phyloP scores from a whole-genome alignment of 2,888 invertebrate species.

The Dolichopus griseipennis region DNA sequence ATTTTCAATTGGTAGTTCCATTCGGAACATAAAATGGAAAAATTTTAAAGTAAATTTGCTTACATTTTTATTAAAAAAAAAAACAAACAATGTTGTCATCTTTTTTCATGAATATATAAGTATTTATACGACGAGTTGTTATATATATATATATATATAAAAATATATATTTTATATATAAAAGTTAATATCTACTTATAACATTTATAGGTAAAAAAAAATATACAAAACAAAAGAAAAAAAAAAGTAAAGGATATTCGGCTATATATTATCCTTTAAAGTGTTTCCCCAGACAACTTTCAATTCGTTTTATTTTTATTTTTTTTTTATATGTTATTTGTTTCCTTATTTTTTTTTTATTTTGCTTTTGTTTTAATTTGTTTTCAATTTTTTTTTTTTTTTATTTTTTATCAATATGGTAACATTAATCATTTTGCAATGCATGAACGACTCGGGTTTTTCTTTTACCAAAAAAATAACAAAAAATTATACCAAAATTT shows the following conservation, averaged over 20 bases:
- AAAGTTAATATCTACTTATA: too few relatives aligned
- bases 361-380: neutral
- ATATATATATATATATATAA: too few relatives aligned
- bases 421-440: slow-evolving; percentile 1
- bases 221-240: neutral
- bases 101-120: too few relatives aligned
- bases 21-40: too few relatives aligned
- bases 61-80: too few relatives aligned
- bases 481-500: neutral
- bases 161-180: too few relatives aligned
- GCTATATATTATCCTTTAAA: neutral
- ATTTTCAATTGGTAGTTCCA: too few relatives aligned
- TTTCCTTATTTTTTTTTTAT: neutral
- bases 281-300: slow-evolving; percentile 6
- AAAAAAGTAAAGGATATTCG: neutral
- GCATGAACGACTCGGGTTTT: neutral
- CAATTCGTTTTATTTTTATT: neutral
- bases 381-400: neutral
- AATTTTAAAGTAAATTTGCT: too few relatives aligned
- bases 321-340: neutral
- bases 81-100: too few relatives aligned
- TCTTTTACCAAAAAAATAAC: neutral
- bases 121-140: too few relatives aligned
- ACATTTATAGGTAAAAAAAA: neutral
- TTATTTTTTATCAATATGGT: neutral